These are phyloP conservation scores for Aegotheles bennettii DNA, from an alignment of 2,113 vertebrate genomes.

Conservation along the genomic window DNA sequence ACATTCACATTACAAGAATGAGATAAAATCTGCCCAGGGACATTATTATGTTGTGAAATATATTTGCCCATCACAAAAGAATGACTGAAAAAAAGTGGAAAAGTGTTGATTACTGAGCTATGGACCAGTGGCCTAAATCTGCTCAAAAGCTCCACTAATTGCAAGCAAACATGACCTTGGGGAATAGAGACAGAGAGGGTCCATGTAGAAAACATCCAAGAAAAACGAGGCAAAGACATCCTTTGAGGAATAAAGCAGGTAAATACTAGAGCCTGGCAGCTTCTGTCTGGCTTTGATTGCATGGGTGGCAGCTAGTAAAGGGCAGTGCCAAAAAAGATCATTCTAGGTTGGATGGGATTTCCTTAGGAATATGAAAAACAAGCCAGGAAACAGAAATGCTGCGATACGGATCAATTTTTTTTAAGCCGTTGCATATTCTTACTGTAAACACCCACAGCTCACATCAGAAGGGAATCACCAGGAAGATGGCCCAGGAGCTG, in stretches of 20 bases:
- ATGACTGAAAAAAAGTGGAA: neutral
- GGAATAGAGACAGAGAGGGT: too few relatives aligned
- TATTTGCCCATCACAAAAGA: slow-evolving; percentile 4
- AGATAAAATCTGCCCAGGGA: neutral
- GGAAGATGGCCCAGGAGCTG: neutral
- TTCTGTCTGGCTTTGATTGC: neutral
- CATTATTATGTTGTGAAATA: neutral
- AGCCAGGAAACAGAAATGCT: neutral
- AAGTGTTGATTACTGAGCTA: neutral
- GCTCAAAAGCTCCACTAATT: slow-evolving; percentile 10
- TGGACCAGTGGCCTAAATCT: neutral
- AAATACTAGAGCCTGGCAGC: slow-evolving; percentile 9
- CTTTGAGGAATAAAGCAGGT: neutral
- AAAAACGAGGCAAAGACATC: neutral
- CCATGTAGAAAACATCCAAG: neutral
- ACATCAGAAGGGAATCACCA: neutral
- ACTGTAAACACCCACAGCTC: neutral
- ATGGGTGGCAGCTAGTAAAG: slow-evolving; percentile 3
- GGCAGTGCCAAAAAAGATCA: neutral
- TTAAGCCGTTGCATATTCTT: neutral
- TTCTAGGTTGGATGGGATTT: neutral
- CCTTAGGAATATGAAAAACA: neutral
- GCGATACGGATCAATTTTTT: neutral
- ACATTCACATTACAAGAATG: slow-evolving; percentile 14
- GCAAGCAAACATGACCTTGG: neutral